A percentile compares a stretch with the other conserved stretches of the same genome.
These are phyloP conservation scores for Orchesella flavescens DNA, from an alignment of 2,888 invertebrate species.

Conservation along the genomic window DNA sequence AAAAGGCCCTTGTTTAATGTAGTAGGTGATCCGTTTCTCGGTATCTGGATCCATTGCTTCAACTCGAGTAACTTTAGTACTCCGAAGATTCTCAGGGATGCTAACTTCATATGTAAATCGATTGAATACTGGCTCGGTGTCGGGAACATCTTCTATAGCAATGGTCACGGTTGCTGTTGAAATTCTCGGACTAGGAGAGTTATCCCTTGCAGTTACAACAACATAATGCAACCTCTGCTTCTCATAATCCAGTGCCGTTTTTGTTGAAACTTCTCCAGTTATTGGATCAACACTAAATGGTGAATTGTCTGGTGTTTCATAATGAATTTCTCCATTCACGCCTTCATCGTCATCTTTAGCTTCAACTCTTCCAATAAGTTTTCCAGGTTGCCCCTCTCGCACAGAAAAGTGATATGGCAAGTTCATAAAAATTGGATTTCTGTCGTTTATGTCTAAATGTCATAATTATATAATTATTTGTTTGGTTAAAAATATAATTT, in stretches of 20 bases:
- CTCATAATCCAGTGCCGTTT: constrained; percentile 86
- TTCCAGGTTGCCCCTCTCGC: constrained; percentile 72
- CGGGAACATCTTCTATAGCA: constrained; percentile 85
- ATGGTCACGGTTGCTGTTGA: constrained; percentile 91
- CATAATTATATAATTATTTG: no score
- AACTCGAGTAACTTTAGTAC: constrained; percentile 85
- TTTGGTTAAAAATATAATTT: no score
- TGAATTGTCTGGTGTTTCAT: constrained; percentile 84
- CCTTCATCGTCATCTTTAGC: constrained; percentile 91
- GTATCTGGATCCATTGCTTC: constrained; percentile 89
- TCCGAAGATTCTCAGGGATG: constrained; percentile 89
- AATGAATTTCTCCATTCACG: constrained; percentile 86
- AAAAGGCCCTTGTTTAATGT: constrained; percentile 86
- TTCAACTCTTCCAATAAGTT: constrained; percentile 85
- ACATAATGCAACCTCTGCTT: constrained; percentile 81
- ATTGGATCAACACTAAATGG: constrained; percentile 86
- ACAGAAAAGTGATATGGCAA: constrained; percentile 84
- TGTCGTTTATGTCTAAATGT: constrained; percentile 78
- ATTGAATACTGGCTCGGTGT: constrained; percentile 85
- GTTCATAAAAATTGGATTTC: constrained; percentile 88
- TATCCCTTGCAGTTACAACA: constrained; percentile 91
- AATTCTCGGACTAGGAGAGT: constrained; percentile 87
- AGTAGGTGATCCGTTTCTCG: constrained; percentile 83
- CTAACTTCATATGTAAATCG: constrained; percentile 83
- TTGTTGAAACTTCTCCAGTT: constrained; percentile 83